Conservation (phyloP, 2,888 invertebrate species). For the Tinea pellionella region DNA sequence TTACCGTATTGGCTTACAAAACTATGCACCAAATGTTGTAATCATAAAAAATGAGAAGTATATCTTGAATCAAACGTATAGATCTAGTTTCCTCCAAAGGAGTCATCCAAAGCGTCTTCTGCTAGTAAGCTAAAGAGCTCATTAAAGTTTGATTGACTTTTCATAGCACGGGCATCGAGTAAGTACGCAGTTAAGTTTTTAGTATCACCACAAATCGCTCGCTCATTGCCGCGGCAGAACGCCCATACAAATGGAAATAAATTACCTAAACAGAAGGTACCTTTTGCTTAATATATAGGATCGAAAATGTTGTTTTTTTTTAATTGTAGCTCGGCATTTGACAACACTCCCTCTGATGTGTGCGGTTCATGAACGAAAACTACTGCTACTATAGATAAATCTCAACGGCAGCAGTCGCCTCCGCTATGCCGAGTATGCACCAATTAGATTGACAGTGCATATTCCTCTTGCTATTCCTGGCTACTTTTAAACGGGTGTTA, state of each 20-base stretch:
- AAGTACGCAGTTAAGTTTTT: constrained; percentile 44
- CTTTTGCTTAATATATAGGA: neutral
- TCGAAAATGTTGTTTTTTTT: too few species aligned
- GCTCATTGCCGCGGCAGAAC: constrained; percentile 28
- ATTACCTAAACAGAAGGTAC: constrained; percentile 20
- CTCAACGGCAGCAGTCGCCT: too few species aligned
- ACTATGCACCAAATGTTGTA: neutral
- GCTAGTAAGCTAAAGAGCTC: neutral
- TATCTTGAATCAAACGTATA: neutral
- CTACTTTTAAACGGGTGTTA: too few species aligned
- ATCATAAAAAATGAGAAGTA: neutral
- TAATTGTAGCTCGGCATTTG: too few species aligned
- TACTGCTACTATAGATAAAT: too few species aligned
- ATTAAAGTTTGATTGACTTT: constrained; percentile 58
- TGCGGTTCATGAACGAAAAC: too few species aligned
- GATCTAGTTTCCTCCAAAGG: neutral
- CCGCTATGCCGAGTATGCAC: too few species aligned
- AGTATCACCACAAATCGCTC: constrained; percentile 38
- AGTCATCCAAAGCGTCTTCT: neutral
- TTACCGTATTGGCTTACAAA: too few species aligned
- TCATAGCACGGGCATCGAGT: constrained; percentile 40
- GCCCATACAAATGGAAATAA: constrained; percentile 27
- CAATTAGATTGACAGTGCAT: too few species aligned
- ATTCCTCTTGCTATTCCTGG: too few species aligned
- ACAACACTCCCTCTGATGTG: too few species aligned